A percentile compares a stretch with the other conserved stretches of the same genome.
phyloP scores from a whole-genome alignment of 2,888 invertebrate genomes.

The Trisateles emortualis region DNA sequence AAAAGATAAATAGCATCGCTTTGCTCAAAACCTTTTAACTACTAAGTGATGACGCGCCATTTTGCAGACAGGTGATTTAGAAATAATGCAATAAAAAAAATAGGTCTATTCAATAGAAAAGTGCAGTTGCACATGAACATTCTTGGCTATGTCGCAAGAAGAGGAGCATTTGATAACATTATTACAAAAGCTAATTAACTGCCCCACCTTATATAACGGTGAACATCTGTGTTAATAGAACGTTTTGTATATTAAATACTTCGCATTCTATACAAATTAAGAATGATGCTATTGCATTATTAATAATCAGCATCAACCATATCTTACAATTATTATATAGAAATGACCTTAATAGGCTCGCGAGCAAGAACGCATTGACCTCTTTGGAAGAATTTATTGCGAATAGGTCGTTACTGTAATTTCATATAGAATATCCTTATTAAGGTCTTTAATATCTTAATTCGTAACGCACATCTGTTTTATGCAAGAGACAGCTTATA shows the following conservation, averaged over 20 bases:
- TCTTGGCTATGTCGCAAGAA: constrained; percentile 50
- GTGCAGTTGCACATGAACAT: constrained; percentile 36
- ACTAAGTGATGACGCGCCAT: background rate
- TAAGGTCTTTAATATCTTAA: constrained; percentile 12
- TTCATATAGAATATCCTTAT: constrained; percentile 24
- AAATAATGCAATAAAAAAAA: constrained; percentile 3
- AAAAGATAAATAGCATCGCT: background rate
- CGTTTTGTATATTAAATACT: constrained; percentile 59
- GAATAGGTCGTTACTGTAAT: constrained; percentile 20
- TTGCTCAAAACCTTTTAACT: background rate
- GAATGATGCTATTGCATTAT: constrained; percentile 33
- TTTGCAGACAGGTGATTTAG: background rate
- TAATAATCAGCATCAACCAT: constrained; percentile 16
- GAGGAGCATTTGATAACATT: constrained; percentile 50
- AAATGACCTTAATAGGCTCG: constrained; percentile 22
- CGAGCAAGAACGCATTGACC: constrained; percentile 29
- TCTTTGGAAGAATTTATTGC: constrained; percentile 20
- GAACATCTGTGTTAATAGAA: constrained; percentile 81
- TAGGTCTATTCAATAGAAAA: constrained; percentile 17
- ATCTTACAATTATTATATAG: constrained; percentile 25
- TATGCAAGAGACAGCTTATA: background rate
- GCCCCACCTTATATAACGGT: constrained; percentile 70
- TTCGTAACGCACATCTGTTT: background rate
- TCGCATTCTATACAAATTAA: constrained; percentile 45
- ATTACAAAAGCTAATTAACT: constrained; percentile 71